phyloP scores from a whole-genome alignment of 2,113 vertebrate species.

The Meleagris gallopavo region DNA sequence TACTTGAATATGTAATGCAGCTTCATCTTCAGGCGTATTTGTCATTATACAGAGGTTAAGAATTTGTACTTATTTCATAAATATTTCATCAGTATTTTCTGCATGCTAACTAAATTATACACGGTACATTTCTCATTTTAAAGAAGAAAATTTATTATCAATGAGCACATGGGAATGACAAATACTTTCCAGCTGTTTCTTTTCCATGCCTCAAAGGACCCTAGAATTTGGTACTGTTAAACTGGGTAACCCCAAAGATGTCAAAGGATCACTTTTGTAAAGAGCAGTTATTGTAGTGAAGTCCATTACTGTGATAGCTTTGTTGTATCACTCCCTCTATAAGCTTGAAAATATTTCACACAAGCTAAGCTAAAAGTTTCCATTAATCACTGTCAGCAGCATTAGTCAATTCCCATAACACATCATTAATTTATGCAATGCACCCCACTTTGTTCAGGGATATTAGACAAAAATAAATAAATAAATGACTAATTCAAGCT shows the following conservation, averaged over 20 bases:
- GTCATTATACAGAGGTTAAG: not conserved
- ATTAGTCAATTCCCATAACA: not conserved
- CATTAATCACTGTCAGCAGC: conserved; percentile 34
- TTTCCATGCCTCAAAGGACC: not conserved
- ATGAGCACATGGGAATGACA: not conserved
- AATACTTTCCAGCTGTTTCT: not conserved
- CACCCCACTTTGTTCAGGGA: not conserved
- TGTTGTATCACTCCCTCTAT: fast-evolving
- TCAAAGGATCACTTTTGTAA: not conserved
- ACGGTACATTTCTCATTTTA: not conserved
- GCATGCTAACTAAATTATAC: not conserved
- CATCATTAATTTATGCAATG: not conserved
- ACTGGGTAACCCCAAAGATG: not conserved
- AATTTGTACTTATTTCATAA: conserved; percentile 2
- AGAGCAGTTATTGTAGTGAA: not conserved
- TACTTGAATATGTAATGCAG: not conserved
- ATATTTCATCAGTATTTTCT: not conserved
- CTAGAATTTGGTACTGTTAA: not conserved
- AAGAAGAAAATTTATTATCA: not conserved
- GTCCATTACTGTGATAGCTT: not conserved
- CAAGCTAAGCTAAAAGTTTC: not conserved
- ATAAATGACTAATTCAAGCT: not conserved
- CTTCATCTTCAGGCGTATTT: conserved; percentile 8
- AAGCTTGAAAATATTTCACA: conserved; percentile 1
- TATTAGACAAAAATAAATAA: not conserved